A percentile compares a stretch with the other conserved stretches of the same genome.
These are phyloP conservation scores for Machimus rusticus DNA, from an alignment of 2,888 invertebrate species.

Conservation along the genomic window DNA sequence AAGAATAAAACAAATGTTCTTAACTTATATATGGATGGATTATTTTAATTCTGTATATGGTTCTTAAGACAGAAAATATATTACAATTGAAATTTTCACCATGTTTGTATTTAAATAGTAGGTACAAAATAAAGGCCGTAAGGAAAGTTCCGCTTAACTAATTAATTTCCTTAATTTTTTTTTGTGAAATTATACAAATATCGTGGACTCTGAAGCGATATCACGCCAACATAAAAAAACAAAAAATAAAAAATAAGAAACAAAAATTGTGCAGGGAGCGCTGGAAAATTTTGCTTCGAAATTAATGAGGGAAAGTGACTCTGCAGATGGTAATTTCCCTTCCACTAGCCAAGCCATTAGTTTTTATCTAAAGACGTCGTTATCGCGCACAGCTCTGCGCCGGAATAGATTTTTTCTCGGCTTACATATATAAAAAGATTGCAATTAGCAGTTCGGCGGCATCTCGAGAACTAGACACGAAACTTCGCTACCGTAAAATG, in stretches of 20 bases:
- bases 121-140: background rate
- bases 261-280: background rate
- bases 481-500: background rate
- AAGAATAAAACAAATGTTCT: no score
- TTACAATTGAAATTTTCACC: background rate
- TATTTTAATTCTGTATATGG: no score
- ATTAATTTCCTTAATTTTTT: background rate
- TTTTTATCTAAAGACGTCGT: constrained; percentile 3
- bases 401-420: background rate
- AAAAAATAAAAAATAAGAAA: background rate
- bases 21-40: no score
- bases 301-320: background rate
- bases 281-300: background rate
- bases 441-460: background rate
- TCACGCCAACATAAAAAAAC: background rate
- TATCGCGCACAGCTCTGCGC: background rate
- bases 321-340: background rate
- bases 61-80: background rate
- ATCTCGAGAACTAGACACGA: background rate
- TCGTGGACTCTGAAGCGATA: background rate
- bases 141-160: background rate
- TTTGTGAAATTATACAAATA: background rate
- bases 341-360: constrained; percentile 1
- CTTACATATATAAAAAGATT: background rate
- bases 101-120: background rate